These are phyloP conservation scores for Numenius arquata DNA, from an alignment of 2,113 vertebrate genomes.

Conservation along the genomic window DNA sequence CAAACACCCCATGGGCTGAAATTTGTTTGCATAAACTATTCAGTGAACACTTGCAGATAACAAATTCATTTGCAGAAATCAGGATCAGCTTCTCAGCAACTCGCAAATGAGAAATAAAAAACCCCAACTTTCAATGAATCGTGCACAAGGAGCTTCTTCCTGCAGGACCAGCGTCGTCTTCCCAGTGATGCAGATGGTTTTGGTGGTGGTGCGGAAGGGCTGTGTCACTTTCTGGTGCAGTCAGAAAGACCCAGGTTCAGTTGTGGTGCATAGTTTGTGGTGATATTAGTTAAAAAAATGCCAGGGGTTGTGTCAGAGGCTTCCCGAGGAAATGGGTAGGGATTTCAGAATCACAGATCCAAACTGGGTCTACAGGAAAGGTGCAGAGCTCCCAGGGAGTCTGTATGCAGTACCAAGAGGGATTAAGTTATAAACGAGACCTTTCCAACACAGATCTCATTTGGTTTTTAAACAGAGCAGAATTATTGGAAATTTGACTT, in stretches of 20 bases:
- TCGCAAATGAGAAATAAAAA: not conserved
- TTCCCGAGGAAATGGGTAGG: not conserved
- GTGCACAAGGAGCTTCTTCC: not conserved
- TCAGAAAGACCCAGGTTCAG: not conserved
- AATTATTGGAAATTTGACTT: not conserved
- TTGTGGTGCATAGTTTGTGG: not conserved
- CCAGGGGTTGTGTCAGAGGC: not conserved
- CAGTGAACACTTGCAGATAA: slow-evolving; percentile 59
- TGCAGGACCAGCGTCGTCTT: not conserved
- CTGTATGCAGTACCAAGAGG: fast-evolving
- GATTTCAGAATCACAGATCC: not conserved
- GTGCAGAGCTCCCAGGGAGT: not conserved
- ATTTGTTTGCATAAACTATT: slow-evolving; percentile 69
- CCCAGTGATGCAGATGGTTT: not conserved
- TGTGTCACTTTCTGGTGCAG: not conserved
- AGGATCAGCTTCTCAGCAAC: slow-evolving; percentile 46
- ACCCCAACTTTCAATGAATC: not conserved
- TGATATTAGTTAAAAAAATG: not conserved
- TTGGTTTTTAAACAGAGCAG: not conserved
- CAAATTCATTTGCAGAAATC: slow-evolving; percentile 69
- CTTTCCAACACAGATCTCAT: not conserved
- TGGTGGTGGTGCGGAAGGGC: not conserved
- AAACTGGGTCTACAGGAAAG: not conserved
- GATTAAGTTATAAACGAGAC: not conserved
- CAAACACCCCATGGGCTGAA: slow-evolving; percentile 67